Base-by-base conservation (phyloP, 2,113 vertebrate species). In the Chroicocephalus ridibundus region DNA sequence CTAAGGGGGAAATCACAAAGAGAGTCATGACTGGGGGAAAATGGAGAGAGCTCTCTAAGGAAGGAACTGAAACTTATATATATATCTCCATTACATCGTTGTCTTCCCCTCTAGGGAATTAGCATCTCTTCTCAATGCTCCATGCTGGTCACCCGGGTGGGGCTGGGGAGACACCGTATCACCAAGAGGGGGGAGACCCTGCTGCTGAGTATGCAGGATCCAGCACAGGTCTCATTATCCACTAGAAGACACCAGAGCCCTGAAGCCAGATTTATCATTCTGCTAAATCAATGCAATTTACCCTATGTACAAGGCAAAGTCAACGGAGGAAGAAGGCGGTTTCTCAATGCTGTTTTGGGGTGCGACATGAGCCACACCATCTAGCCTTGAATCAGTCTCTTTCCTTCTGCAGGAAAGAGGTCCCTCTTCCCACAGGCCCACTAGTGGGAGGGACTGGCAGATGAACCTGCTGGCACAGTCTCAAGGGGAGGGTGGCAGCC, bases 401-500 rank as follows among this genome's bases (percentile, higher is more conserved):
- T 25, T 54, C 10, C 19, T 38, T 31, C 82, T 61, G 20, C 49
- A 66, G 34, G 26, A 52, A 89, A 82, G 49, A 38, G 20, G 20
- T 44, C 19, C 6, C 32, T 82, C 74, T 44, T 90, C 32, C 29
- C 47, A 62, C 20, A 54, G 57, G 32, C 11, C 15, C 44, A 17
- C 22, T 11, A 75, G 27, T 6, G 26, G 34, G 78, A 84, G 22
- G 11, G 36, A 80, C 6, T 76, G 76, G 58, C 24, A 80, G 52
- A 68, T 26, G 9, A 94, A 86, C 27, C 84, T 52, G 31, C 27
- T 87, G 42, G 24, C 46, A 66, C 7, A 25, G 51, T 49, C 46
- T 70, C 1, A 0, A 5, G 5, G 3, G 3, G 5, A 5, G 4
- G 13, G 11, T 52, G 60, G 20, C 9, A 22, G 46, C 32, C 52